phyloP scores from a whole-genome alignment of 2,113 vertebrate species.

The Ceuthmochares aereus region DNA sequence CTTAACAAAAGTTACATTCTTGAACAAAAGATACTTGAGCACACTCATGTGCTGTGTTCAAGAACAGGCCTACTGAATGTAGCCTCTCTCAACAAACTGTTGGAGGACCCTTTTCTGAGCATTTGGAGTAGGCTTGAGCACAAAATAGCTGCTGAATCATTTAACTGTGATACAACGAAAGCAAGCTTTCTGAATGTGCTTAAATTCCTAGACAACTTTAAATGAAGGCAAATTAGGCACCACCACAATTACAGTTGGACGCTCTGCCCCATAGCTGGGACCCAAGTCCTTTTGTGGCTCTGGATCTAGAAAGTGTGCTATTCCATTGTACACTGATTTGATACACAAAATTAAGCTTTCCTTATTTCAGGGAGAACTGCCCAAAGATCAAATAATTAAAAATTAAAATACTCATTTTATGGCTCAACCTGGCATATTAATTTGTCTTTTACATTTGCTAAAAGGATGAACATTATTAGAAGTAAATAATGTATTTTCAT shows the following conservation, averaged over 20 bases:
- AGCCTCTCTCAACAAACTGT: not conserved
- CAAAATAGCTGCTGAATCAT: rapidly evolving
- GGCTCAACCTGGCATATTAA: not conserved
- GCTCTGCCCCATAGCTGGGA: not conserved
- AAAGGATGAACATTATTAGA: not conserved
- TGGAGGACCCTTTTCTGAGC: not conserved
- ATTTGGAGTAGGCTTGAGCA: not conserved
- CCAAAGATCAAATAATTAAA: not conserved
- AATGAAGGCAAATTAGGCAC: not conserved
- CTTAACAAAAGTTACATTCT: not conserved
- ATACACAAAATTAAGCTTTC: not conserved
- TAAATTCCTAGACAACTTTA: not conserved
- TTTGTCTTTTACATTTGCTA: not conserved
- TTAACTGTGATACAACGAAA: not conserved
- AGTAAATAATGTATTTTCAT: not conserved
- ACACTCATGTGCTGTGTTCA: not conserved
- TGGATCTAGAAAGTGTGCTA: not conserved
- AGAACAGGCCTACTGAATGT: not conserved
- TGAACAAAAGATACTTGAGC: not conserved
- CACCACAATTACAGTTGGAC: not conserved
- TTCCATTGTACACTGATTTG: not conserved
- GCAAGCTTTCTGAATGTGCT: not conserved
- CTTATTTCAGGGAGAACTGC: not conserved
- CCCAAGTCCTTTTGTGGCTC: not conserved
- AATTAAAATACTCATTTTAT: not conserved